phyloP scores from a whole-genome alignment of 2,888 invertebrate genomes.

The Heteromyza rotundicornis region DNA sequence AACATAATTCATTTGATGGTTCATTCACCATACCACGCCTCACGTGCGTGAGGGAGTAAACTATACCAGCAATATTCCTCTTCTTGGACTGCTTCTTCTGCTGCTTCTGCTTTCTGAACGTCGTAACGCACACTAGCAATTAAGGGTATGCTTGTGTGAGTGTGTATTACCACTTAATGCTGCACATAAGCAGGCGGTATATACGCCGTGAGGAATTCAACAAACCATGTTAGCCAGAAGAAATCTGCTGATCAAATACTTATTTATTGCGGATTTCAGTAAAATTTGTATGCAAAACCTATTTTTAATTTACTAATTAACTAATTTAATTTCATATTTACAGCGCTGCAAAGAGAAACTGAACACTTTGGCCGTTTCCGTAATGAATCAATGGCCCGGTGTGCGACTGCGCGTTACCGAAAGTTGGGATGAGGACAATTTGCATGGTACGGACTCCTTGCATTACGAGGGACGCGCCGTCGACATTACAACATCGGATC shows the following conservation, averaged over 20 bases:
- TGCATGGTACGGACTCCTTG: constrained; percentile 74
- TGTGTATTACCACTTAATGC: background rate
- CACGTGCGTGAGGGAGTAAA: constrained; percentile 23
- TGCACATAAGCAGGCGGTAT: background rate
- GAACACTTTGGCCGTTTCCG: constrained; percentile 91
- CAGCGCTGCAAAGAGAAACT: constrained; percentile 96
- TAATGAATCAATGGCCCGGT: constrained; percentile 99
- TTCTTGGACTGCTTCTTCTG: background rate
- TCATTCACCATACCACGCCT: constrained; percentile 42
- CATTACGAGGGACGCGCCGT: constrained; percentile 98
- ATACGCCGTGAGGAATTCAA: too few species aligned
- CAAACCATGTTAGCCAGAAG: too few species aligned
- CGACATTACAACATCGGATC: constrained; percentile 93
- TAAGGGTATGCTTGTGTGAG: background rate
- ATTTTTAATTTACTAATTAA: too few species aligned
- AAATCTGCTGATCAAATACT: too few species aligned
- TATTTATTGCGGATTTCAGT: too few species aligned
- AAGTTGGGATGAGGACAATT: constrained; percentile 93
- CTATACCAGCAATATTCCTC: background rate
- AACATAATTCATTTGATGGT: constrained; percentile 38
- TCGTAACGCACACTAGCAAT: background rate
- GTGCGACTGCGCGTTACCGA: constrained; percentile 90
- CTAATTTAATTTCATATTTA: constrained; percentile 46
- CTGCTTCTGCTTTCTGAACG: background rate
- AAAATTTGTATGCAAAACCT: too few species aligned